These are phyloP conservation scores for Adelphocoris suturalis DNA, from an alignment of 2,888 invertebrate species.

Conservation along the genomic window DNA sequence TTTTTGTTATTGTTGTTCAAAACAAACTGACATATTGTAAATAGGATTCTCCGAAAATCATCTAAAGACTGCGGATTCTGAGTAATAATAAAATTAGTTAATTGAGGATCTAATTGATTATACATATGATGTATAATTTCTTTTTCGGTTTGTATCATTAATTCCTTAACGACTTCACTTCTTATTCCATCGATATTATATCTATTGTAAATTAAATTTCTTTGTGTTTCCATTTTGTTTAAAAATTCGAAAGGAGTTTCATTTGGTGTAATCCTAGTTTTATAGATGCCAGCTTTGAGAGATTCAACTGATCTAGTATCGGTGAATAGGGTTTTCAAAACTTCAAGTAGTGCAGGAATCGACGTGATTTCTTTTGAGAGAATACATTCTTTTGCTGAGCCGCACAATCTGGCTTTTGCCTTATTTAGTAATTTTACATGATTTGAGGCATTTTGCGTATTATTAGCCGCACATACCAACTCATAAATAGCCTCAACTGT, in stretches of 20 bases:
- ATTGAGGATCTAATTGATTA: conserved; percentile 13
- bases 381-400: conserved; percentile 33
- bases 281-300: conserved; percentile 32
- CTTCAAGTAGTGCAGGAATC: conserved; percentile 5
- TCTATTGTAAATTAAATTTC: conserved; percentile 56
- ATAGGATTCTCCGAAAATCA: background rate
- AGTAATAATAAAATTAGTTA: background rate
- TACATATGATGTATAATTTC: conserved; percentile 54
- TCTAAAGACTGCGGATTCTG: background rate
- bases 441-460: conserved; percentile 16
- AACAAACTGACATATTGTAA: background rate
- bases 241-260: conserved; percentile 50
- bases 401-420: background rate
- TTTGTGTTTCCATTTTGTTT: conserved; percentile 48
- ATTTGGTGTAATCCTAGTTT: background rate
- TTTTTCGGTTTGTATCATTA: conserved; percentile 54
- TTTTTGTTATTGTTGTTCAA: background rate
- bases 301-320: conserved; percentile 54
- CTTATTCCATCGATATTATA: conserved; percentile 24
- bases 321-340: conserved; percentile 23
- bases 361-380: conserved; percentile 43
- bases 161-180: background rate
- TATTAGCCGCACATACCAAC: background rate
- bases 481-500: background rate
- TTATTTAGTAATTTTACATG: conserved; percentile 31